Conservation (phyloP, 2,113 vertebrate genomes). For the Laticauda laticaudata region DNA sequence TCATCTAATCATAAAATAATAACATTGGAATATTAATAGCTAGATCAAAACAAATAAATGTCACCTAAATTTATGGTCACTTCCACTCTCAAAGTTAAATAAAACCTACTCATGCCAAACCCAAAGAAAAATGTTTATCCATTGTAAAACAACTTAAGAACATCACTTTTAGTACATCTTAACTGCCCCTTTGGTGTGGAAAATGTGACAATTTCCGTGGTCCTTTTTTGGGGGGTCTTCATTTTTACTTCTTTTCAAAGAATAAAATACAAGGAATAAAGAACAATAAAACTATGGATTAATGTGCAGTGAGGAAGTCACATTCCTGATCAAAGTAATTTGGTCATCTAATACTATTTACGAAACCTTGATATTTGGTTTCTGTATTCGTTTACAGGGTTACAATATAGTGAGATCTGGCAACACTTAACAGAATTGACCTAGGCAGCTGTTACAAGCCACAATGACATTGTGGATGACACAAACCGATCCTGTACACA, state of each 20-base stretch:
- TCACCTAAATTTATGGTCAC: not conserved
- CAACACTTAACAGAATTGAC: not conserved
- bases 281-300: not conserved
- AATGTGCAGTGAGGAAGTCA: not conserved
- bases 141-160: not conserved
- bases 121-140: not conserved
- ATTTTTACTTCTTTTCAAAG: not conserved
- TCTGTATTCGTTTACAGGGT: not conserved
- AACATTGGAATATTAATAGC: slow-evolving; percentile 6
- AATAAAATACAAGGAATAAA: not conserved
- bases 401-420: not conserved
- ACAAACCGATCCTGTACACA: not conserved
- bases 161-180: no score
- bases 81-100: slow-evolving; percentile 44
- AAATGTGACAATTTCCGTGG: no score
- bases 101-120: slow-evolving; percentile 6
- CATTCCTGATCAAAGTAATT: not conserved
- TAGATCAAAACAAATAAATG: slow-evolving; percentile 26
- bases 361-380: not conserved
- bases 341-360: not conserved
- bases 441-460: not conserved
- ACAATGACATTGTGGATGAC: not conserved
- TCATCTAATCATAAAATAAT: slow-evolving; percentile 3
- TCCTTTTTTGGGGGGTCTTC: no score
- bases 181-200: no score